Percentiles rank a stretch among this genome's conserved stretches.
phyloP scores from a whole-genome alignment of 2,113 vertebrate species.

The Crocuta crocuta region DNA sequence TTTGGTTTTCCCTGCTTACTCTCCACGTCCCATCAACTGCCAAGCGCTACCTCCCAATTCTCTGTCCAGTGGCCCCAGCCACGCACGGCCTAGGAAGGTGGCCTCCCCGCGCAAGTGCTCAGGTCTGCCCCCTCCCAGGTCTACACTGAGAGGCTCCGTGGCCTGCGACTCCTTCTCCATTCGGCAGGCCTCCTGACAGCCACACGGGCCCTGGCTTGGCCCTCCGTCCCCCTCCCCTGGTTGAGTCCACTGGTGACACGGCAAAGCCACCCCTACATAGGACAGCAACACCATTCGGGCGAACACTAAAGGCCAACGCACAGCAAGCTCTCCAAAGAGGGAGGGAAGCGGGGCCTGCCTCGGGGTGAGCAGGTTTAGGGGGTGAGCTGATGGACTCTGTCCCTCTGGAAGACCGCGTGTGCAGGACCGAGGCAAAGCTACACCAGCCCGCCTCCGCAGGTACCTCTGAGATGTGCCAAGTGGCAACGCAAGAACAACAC shows the following conservation, averaged over 20 bases:
- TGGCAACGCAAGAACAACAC: not conserved
- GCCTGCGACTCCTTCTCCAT: not conserved
- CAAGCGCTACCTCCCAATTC: not conserved
- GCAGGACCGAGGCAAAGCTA: not conserved
- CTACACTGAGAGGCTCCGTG: accelerated
- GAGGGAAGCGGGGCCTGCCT: not conserved
- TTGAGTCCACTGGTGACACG: accelerated
- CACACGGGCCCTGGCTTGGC: accelerated
- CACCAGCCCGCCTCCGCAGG: accelerated
- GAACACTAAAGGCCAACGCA: not conserved
- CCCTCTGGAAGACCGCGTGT: accelerated
- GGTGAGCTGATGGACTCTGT: not conserved
- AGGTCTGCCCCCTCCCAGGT: accelerated
- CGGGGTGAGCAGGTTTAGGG: not conserved
- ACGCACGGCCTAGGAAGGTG: accelerated
- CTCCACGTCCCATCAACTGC: accelerated
- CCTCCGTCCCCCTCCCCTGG: not conserved
- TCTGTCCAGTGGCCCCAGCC: too few species aligned
- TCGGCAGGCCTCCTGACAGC: not conserved
- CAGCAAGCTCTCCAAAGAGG: not conserved
- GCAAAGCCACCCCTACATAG: accelerated
- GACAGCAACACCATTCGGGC: accelerated
- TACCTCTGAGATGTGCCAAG: not conserved
- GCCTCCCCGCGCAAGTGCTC: not conserved
- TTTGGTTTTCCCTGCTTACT: not conserved